phyloP scores from a whole-genome alignment of 1,140 invertebrate genomes.

The Eriosoma lanigerum region DNA sequence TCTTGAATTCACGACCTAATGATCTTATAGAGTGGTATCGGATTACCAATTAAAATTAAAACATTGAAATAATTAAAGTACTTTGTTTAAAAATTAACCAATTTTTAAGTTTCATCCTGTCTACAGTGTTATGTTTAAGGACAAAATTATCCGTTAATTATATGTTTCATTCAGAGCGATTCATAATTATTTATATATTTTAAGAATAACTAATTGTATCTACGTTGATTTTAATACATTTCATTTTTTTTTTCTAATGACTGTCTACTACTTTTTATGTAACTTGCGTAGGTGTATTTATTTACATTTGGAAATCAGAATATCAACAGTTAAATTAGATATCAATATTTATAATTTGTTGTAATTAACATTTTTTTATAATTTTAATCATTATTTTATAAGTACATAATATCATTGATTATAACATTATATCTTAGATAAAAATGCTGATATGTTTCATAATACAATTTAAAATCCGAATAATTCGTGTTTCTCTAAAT shows the following conservation, averaged over 20 bases:
- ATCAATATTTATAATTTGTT: too few species aligned
- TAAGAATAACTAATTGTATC: too few species aligned
- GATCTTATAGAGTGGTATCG: not conserved
- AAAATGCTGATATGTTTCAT: too few species aligned
- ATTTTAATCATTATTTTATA: too few species aligned
- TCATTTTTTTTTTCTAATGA: not conserved
- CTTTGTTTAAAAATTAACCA: not conserved
- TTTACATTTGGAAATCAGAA: too few species aligned
- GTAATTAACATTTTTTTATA: too few species aligned
- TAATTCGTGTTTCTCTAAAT: too few species aligned
- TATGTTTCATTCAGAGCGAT: not conserved
- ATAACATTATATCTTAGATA: too few species aligned
- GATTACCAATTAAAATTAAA: not conserved
- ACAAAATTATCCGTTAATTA: slow-evolving; percentile 11
- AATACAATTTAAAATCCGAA: too few species aligned
- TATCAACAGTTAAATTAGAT: too few species aligned
- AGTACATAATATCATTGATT: too few species aligned
- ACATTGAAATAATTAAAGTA: not conserved
- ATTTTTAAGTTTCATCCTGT: not conserved
- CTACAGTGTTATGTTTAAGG: not conserved
- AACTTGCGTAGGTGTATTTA: not conserved
- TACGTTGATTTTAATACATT: not conserved
- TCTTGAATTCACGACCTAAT: not conserved
- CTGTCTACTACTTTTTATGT: not conserved
- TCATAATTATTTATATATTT: too few species aligned